A percentile compares a stretch with the other conserved stretches of the same genome.
Evolutionary conservation across 2,797 vertebrate genomes (phyloP).

Genomic region (Aldrovandia affinis): DNA sequence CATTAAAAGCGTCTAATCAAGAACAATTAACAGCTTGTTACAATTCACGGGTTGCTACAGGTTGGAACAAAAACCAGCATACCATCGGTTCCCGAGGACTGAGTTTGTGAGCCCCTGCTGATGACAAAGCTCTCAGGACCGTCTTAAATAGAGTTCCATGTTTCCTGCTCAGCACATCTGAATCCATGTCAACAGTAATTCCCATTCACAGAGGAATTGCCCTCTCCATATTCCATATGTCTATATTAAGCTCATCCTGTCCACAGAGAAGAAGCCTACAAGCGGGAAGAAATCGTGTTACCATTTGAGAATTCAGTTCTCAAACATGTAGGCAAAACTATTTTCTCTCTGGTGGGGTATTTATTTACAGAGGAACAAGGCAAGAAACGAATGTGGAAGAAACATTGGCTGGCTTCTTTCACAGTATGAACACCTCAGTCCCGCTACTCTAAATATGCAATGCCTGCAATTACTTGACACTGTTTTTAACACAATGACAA

Average conservation of each 20-base stretch:
- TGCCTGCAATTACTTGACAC: not conserved
- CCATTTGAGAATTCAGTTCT: conserved; percentile 16
- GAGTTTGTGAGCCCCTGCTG: too few species aligned
- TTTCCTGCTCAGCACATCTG: not conserved
- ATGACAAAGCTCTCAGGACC: not conserved
- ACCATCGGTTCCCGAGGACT: too few species aligned
- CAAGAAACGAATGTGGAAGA: not conserved
- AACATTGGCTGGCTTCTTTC: not conserved
- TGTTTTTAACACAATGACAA: not conserved
- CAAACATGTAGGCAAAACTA: not conserved
- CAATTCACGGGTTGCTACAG: too few species aligned
- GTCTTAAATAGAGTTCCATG: not conserved
- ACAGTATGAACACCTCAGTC: not conserved
- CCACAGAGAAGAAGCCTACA: conserved; percentile 5
- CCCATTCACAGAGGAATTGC: conserved; percentile 1
- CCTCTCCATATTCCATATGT: not conserved
- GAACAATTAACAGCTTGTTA: too few species aligned
- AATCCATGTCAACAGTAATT: not conserved
- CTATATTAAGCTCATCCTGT: conserved; percentile 7
- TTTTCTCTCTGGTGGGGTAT: conserved; percentile 4
- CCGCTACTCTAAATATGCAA: not conserved
- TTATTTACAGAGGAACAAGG: not conserved
- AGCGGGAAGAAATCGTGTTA: not conserved
- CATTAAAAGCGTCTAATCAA: too few species aligned
- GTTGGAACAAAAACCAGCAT: too few species aligned